Evolutionary conservation across 2,113 vertebrate genomes (phyloP).

Genomic region (Hippotragus niger): DNA sequence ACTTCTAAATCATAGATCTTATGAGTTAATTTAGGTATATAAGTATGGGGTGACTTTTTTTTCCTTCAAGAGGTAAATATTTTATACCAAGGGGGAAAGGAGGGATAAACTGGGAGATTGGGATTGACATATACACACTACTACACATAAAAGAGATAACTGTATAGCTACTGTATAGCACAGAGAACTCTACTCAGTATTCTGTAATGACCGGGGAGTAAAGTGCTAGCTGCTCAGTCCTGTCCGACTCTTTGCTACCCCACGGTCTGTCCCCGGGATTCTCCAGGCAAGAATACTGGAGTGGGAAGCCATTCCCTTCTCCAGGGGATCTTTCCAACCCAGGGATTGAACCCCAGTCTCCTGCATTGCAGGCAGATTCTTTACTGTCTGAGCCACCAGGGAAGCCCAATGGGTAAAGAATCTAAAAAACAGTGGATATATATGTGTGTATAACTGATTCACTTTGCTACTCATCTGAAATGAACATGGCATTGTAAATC

Average conservation of each 20-base stretch:
- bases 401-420: background rate
- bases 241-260: background rate
- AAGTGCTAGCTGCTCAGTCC: background rate
- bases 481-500: background rate
- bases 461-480: background rate
- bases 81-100: background rate
- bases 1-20: slow-evolving; percentile 47
- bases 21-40: slow-evolving; percentile 59
- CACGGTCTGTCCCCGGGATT: background rate
- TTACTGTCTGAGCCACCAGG: background rate
- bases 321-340: background rate
- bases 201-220: background rate
- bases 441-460: background rate
- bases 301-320: background rate
- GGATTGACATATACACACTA: background rate
- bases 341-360: background rate
- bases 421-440: background rate
- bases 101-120: background rate
- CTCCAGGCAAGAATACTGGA: background rate
- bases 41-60: background rate
- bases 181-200: background rate
- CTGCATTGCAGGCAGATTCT: background rate
- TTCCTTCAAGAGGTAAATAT: background rate
- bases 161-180: background rate
- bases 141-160: background rate